Conservation (phyloP, 2,888 invertebrate species). For the Mechanitis messenoides region DNA sequence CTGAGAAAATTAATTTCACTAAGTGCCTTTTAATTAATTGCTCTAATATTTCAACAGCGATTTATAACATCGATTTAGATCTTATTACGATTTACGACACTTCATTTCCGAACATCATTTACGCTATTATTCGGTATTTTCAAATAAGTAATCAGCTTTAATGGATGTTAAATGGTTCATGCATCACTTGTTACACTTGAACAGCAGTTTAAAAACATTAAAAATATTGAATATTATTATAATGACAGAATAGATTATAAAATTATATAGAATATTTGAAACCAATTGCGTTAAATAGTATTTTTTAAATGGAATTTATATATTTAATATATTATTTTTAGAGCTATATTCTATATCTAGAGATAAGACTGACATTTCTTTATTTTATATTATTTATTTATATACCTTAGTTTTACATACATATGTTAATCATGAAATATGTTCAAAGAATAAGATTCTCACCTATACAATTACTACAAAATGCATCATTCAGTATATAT, state of each 20-base stretch:
- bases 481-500: conserved; percentile 4
- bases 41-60: conserved; percentile 38
- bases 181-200: neutral
- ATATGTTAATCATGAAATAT: too few species aligned
- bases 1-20: conserved; percentile 32
- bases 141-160: conserved; percentile 12
- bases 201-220: neutral
- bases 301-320: too few species aligned
- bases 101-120: conserved; percentile 27
- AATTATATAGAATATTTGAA: too few species aligned
- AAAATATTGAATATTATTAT: neutral
- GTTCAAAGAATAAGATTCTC: too few species aligned
- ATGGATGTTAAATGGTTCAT: conserved; percentile 8
- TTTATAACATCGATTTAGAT: conserved; percentile 37
- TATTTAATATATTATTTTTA: too few species aligned
- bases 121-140: conserved; percentile 19
- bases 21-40: conserved; percentile 34
- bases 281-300: too few species aligned
- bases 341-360: too few species aligned
- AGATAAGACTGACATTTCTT: too few species aligned
- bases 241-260: neutral
- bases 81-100: conserved; percentile 32
- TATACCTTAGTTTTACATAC: too few species aligned
- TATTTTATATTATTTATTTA: too few species aligned
- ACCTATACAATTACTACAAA: too few species aligned